These are phyloP conservation scores for Sarcophilus harrisii DNA, from an alignment of 2,797 vertebrate species.

Conservation along the genomic window DNA sequence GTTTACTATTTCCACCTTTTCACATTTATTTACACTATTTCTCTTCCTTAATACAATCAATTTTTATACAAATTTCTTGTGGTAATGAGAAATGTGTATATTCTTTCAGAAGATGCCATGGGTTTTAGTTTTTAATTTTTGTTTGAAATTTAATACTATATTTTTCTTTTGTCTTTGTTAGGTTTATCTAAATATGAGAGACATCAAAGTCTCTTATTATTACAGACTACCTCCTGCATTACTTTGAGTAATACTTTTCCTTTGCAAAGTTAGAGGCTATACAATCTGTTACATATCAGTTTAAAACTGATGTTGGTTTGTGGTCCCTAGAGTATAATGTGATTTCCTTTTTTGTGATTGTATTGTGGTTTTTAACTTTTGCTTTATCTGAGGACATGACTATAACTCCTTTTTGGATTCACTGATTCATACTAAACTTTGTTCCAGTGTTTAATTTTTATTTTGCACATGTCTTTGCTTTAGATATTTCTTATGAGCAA, in stretches of 20 bases:
- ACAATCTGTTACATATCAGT: neutral
- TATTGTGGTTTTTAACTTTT: neutral
- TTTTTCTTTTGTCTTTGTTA: neutral
- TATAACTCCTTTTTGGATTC: neutral
- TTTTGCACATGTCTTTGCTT: neutral
- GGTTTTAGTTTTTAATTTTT: neutral
- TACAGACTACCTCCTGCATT: neutral
- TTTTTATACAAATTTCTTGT: neutral
- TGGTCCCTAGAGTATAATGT: neutral
- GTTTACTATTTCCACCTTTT: neutral
- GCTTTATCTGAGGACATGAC: neutral
- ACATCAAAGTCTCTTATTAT: neutral
- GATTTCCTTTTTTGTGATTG: neutral
- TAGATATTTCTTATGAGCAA: neutral
- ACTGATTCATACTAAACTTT: neutral
- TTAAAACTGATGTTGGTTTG: neutral
- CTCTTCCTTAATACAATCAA: neutral
- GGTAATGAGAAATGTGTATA: neutral
- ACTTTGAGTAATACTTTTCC: neutral
- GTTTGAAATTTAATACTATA: neutral
- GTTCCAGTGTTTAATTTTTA: neutral
- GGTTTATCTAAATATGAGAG: neutral
- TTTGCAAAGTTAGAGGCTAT: neutral
- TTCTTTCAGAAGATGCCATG: neutral
- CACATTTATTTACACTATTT: neutral